Evolutionary conservation across 2,888 invertebrate species (phyloP), one percentile per base, ranked within the genome.

Genomic region (Coleophora deauratella): DNA sequence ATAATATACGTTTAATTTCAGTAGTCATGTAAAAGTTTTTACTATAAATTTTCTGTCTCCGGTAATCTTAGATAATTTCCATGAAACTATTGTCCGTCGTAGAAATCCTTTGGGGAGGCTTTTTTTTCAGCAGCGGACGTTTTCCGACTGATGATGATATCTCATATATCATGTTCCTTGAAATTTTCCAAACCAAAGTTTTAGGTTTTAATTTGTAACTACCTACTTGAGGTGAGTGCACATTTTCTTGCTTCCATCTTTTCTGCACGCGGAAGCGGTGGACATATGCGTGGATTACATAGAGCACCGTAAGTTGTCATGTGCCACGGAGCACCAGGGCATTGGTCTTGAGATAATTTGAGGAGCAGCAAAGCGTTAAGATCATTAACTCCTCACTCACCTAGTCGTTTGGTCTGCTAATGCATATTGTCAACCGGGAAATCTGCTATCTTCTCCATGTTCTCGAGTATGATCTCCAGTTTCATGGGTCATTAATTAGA

Each of bases 321-420:
- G 71, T 72, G 71, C 67, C 72, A 73, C 56, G 59, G 77, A 63
- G 66, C 79, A 77, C 68, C 55, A 59, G 82, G 81, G 84, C 84
- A 78, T 72, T 77, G 79, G 81, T 79, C 84, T 74, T 55, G 35
- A 59, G 76, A 78, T 68, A 79, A 84, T 82, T 82, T 76, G 78
- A 72, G 64, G 70, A 59, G 74, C 84, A 82, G 55, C 82, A 79
- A 72, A 79, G 76, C 85, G 84, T 84, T 76, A 72, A 85, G 85
- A 82, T 81, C 79, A 71, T 84, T 82, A 81, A 70, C 74, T 67
- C 38, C 11, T 6, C 27, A 9, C 56, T 60, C 55, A 59, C 62
- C 64, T 67, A 70, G 74, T 72, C 75, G 66, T 74, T 74, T 75
- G 73, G 72, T 67, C 70, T 35, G 57, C 56, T 44, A 44, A 44